Evolutionary conservation across 1,140 invertebrate species (phyloP).

Genomic region (Macrobrachium rosenbergii): DNA sequence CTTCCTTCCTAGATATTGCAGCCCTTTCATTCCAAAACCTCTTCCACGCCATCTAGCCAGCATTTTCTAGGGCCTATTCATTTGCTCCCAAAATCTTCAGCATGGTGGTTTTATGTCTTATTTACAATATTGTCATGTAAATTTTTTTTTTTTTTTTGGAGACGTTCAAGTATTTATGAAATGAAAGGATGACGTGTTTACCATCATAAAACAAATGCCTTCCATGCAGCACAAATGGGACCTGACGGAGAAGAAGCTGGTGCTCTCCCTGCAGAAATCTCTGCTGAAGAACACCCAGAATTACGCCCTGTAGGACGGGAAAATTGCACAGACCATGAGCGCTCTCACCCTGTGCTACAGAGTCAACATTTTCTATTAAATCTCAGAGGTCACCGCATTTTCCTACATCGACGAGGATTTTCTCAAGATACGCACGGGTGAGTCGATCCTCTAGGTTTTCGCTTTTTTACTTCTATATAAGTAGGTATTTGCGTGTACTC

Average conservation of each 20-base stretch:
- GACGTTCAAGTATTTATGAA: too few relatives aligned
- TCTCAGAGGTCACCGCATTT: slow-evolving; percentile 44
- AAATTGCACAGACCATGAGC: background rate
- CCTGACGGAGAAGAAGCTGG: background rate
- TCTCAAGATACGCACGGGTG: slow-evolving; percentile 35
- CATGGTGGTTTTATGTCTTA: too few relatives aligned
- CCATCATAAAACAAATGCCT: too few relatives aligned
- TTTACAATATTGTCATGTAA: too few relatives aligned
- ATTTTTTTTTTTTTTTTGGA: too few relatives aligned
- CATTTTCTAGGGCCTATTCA: too few relatives aligned
- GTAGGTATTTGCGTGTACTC: background rate
- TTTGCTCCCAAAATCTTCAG: too few relatives aligned
- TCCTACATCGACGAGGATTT: slow-evolving; percentile 36
- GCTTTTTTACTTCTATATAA: background rate
- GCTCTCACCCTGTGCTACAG: slow-evolving; percentile 52
- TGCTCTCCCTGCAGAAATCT: slow-evolving; percentile 4
- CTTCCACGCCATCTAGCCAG: too few relatives aligned
- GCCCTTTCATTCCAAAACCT: too few relatives aligned
- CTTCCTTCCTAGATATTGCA: too few relatives aligned
- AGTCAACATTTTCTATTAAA: slow-evolving; percentile 34
- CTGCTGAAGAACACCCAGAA: background rate
- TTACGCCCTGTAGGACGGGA: slow-evolving; percentile 20
- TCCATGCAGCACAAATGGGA: background rate
- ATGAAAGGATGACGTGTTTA: too few relatives aligned
- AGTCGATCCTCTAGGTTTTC: background rate